Evolutionary conservation across 2,797 vertebrate species (phyloP), one percentile per base, ranked within the genome.

Genomic region (Phataginus tricuspis): DNA sequence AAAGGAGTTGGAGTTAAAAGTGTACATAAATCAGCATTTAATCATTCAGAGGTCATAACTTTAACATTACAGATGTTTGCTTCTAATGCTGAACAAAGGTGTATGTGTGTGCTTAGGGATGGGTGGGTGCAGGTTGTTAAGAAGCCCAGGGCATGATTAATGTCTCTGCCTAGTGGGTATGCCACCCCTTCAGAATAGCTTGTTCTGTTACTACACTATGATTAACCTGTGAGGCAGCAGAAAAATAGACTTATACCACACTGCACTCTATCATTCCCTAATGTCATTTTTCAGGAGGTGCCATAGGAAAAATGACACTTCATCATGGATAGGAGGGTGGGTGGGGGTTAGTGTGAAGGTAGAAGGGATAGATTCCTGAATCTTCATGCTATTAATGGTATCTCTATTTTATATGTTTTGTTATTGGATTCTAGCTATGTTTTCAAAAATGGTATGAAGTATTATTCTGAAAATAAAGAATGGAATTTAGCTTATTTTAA

Each of bases 211-310:
- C 79, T 74, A 79, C 57, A 69, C 69, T 72, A 91, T 97, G 96
- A 97, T 98, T 98, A 97, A 97, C 94, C 88, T 97, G 83, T 94
- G 86, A 96, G 55, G 92, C 92, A 96, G 89, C 74, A 96, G 90
- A 97, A 96, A 97, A 96, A 97, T 86, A 97, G 96, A 94, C 92
- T 96, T 42, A 45, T 11, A 75, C 49, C 21, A 25, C 88, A 79
- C 10, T 86, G 71, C 18, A 96, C 88, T 97, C 92, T 78, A 84
- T 97, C 86, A 96, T 91, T 94, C 45, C 27, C 49, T 92, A 64
- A 92, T 72, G 37, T 19, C 72, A 45, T 80, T 93, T 96, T 84
- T 97, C 78, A 95, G 69, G 57, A 92, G 63, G 25, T 92, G 72
- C 57, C 91, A 69, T 7, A 45, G 39, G 45, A 87, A 69, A 92